Evolutionary conservation across 2,888 invertebrate genomes (phyloP).

Genomic region (Zhuqinia jingwanae): DNA sequence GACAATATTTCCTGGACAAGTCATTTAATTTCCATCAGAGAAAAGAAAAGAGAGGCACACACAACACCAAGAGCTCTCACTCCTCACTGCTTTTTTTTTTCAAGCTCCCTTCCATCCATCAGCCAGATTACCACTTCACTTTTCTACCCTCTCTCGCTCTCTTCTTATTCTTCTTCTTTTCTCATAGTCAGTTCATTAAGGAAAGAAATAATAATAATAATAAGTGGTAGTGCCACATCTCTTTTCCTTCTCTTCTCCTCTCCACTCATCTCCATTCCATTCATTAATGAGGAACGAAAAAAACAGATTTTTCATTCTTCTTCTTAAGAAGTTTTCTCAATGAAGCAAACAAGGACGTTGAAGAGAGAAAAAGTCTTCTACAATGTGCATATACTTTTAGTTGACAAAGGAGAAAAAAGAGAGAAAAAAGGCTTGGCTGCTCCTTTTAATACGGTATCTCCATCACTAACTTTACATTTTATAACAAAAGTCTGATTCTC

Average conservation of each 20-base stretch:
- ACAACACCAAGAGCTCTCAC: slow-evolving; percentile 17
- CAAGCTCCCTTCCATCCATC: slow-evolving; percentile 57
- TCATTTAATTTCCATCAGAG: slow-evolving; percentile 63
- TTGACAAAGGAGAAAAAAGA: slow-evolving; percentile 19
- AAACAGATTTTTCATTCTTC: slow-evolving; percentile 48
- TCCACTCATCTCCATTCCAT: slow-evolving; percentile 35
- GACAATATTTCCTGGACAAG: slow-evolving; percentile 63
- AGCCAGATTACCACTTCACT: slow-evolving; percentile 66
- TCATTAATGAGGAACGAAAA: slow-evolving; percentile 58
- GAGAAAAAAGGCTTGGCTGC: not conserved
- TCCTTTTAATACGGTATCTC: not conserved
- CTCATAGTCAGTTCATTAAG: slow-evolving; percentile 62
- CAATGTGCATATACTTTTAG: not conserved
- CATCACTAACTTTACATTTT: slow-evolving; percentile 10
- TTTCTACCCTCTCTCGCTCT: slow-evolving; percentile 40
- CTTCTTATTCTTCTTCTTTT: not conserved
- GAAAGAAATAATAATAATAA: slow-evolving; percentile 50
- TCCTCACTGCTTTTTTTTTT: slow-evolving; percentile 26
- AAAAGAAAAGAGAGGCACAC: slow-evolving; percentile 19
- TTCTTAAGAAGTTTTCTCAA: slow-evolving; percentile 49
- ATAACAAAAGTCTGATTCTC: slow-evolving; percentile 50
- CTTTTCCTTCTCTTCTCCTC: not conserved
- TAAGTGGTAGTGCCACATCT: slow-evolving; percentile 38
- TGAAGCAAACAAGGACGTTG: slow-evolving; percentile 40
- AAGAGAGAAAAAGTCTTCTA: not conserved